A percentile compares a stretch with the other conserved stretches of the same genome.
Evolutionary conservation across 1,140 invertebrate species (phyloP).

Genomic region (Drosophila tsacasi): DNA sequence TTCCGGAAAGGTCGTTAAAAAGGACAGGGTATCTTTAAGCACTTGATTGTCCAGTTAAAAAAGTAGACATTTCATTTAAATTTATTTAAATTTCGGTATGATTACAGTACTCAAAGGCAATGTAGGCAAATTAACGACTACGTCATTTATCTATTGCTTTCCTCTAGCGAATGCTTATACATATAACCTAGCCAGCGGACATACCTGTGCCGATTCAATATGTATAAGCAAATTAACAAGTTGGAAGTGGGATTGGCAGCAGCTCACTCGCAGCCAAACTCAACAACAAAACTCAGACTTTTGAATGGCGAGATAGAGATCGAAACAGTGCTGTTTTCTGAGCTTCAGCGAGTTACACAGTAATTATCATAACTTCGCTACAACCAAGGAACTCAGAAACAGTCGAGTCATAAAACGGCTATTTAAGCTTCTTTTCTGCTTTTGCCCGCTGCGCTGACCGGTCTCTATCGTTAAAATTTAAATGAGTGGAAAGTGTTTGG

Average conservation of each 20-base stretch:
- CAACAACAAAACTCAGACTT: constrained; percentile 57
- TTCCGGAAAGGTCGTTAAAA: background rate
- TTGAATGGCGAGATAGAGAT: constrained; percentile 54
- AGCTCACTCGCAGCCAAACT: constrained; percentile 23
- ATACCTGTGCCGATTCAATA: constrained; percentile 19
- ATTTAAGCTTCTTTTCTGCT: constrained; percentile 38
- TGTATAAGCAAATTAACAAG: constrained; percentile 19
- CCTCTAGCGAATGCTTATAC: constrained; percentile 4
- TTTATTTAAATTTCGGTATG: background rate
- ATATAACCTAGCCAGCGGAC: background rate
- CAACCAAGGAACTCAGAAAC: constrained; percentile 42
- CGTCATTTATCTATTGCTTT: constrained; percentile 11
- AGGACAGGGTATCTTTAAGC: background rate
- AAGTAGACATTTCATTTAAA: background rate
- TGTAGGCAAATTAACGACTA: background rate
- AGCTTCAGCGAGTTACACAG: constrained; percentile 67
- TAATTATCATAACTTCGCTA: constrained; percentile 77
- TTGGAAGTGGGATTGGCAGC: constrained; percentile 39
- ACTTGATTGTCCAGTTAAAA: background rate
- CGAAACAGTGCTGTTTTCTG: constrained; percentile 52
- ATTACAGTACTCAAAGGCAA: background rate
- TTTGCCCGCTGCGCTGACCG: constrained; percentile 10
- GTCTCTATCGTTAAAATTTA: constrained; percentile 72
- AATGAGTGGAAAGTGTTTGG: constrained; percentile 82
- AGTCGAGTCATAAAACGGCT: constrained; percentile 46